Evolutionary conservation across 2,888 invertebrate genomes (phyloP).

Genomic region (Crematogaster levior): DNA sequence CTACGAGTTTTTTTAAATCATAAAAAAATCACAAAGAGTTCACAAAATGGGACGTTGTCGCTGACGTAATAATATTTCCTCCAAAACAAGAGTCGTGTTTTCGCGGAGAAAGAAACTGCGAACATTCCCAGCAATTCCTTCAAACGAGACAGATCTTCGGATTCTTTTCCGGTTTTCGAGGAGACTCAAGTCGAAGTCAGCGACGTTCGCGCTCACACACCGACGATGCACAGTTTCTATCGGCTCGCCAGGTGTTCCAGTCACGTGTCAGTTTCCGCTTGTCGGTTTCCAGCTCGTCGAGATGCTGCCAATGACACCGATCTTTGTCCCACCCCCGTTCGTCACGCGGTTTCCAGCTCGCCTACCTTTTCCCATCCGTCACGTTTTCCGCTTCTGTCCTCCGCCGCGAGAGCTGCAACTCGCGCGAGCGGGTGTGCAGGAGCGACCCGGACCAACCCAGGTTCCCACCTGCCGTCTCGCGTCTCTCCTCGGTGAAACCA

Average conservation of each 20-base stretch:
- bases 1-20: not conserved
- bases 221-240: constrained; percentile 62
- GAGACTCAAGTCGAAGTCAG: not conserved
- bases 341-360: constrained; percentile 7
- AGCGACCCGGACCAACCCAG: not conserved
- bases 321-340: constrained; percentile 79
- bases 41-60: too few relatives aligned
- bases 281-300: constrained; percentile 71
- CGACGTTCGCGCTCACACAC: not conserved
- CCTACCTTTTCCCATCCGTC: constrained; percentile 27
- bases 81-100: not conserved
- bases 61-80: not conserved
- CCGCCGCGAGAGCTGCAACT: constrained; percentile 14
- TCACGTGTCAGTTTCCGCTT: constrained; percentile 66
- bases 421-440: constrained; percentile 12
- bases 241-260: constrained; percentile 65
- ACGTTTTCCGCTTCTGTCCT: constrained; percentile 29
- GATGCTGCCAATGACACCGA: constrained; percentile 83
- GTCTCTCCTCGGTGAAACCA: constrained; percentile 53
- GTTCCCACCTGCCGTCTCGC: constrained; percentile 48
- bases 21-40: not conserved
- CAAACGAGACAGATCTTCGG: not conserved
- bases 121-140: not conserved
- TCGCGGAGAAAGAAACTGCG: not conserved
- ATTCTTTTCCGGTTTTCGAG: not conserved